Base-by-base conservation (phyloP, 2,113 vertebrate genomes). In the Vulpes vulpes region DNA sequence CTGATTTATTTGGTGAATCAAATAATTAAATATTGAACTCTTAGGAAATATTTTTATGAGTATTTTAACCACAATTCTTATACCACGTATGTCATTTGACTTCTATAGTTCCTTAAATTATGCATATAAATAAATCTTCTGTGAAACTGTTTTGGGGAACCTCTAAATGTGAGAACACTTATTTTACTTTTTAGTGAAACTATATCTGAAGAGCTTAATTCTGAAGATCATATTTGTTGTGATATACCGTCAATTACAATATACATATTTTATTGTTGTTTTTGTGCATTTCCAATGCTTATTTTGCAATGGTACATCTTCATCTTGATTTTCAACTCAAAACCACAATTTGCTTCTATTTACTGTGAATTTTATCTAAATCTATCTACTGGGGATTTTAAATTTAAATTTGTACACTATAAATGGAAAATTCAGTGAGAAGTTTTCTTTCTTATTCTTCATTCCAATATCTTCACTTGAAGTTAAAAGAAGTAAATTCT, bases 51-150 rank as follows among this genome's bases (percentile, higher is more conserved):
- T 51, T 85, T 55, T 53, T 69, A 53, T 91, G 16, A 74, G 25
- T 80, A n/a, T 59, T 91, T 82, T 92, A 95, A 69, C 43, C 65
- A 86, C 80, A 32, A 35, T 92, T 78, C 35, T 93, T 55, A 6
- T 9, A 23, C 9, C 12, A 78, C 1, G 35, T 89, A 79, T 69
- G 69, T 62, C 6, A 73, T 71, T 90, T 95, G 76, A 69, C 43
- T 59, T 81, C 32, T 71, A 79, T 14, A 51, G 1, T 86, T 81
- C 4, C 38, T 57, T 51, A 60, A 91, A 73, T 74, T 94, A 76
- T 49, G 80, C 6, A 65, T 51, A 22, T 71, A 65, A 91, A 55
- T 69, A 38, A 79, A 49, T 30, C 43, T 78, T 35, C 19, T 55
- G 22, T 55, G 9, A 90, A 71, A 80, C 32, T 73, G 43, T 92